Evolutionary conservation across 2,888 invertebrate genomes (phyloP), one percentile per base, ranked within the genome.

Genomic region (Cataglyphis cursor): DNA sequence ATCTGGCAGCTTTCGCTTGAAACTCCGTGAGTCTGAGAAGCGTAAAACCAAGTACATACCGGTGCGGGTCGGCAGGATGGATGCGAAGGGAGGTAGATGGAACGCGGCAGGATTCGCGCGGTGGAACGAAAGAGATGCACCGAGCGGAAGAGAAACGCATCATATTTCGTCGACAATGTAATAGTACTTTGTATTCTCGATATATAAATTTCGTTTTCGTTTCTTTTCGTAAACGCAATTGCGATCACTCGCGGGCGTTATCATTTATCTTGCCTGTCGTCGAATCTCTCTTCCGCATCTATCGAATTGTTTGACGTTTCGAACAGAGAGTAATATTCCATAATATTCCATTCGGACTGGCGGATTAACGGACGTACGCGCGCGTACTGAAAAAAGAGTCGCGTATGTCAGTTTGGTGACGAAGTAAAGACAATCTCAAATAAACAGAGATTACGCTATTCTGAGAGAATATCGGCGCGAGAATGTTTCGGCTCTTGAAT

Each of bases 1-100:
- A 93, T 93, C 92, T 89, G 92, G 89, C 92, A 91, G 90, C 90
- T 90, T 90, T 81, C 78, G 78, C 81, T 31, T 21, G 41, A 57
- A 41, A 57, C 68, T 57, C 21, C 28, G 44, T 9, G 35, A 66
- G 21, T 68, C 66, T 38, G 65, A 66, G 48, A 66, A 31, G 44
- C 51, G 76, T 66, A 44, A 90, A 91, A 90, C 86, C 85, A 91
- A 91, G 91, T 91, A 87, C 88, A 51, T 70, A 72, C 87, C 80
- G 86, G 83, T 76, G 84, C 54, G 83, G n/a, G 51, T 80, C 28
- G 66, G 76, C 54, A 51, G 28, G 28, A 68, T 28, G 41, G 28
- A 54, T 9, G 81, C 57, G 57, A 57, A 81, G 73, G 72, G 51
- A 83, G 81, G 51, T 41, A 74, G 75, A 54, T 31, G 81, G 54